Conservation (phyloP, 1,140 invertebrate species). For the Platorchestia sp. region DNA sequence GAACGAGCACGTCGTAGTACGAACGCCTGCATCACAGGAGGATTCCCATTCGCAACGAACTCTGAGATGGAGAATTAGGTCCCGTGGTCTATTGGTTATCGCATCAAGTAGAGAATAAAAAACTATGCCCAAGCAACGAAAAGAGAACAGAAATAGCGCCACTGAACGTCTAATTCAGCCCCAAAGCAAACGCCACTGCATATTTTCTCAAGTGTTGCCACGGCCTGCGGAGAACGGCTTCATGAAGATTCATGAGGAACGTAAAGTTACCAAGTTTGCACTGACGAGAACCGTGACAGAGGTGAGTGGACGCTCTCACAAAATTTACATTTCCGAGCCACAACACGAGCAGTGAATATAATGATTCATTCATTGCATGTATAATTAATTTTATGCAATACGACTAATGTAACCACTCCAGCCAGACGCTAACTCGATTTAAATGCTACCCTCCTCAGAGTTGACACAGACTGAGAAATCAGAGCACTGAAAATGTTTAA, state of each 20-base stretch:
- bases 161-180: not conserved
- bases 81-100: too few species aligned
- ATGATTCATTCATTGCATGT: not conserved
- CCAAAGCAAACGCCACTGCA: not conserved
- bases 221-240: not conserved
- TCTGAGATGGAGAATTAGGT: too few species aligned
- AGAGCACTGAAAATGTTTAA: not conserved
- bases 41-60: not conserved
- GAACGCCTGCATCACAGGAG: not conserved
- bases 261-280: not conserved
- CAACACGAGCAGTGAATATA: not conserved
- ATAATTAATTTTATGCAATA: not conserved
- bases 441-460: not conserved
- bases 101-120: too few species aligned
- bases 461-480: not conserved
- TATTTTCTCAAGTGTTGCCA: not conserved
- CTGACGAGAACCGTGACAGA: not conserved
- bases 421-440: not conserved
- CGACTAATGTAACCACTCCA: not conserved
- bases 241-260: constrained; percentile 4
- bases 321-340: not conserved
- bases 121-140: not conserved
- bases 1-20: not conserved
- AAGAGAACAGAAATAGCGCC: not conserved
- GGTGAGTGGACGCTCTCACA: not conserved